These are phyloP conservation scores for Leptatherina wallacei DNA, from an alignment of 2,797 vertebrate species.

Conservation along the genomic window DNA sequence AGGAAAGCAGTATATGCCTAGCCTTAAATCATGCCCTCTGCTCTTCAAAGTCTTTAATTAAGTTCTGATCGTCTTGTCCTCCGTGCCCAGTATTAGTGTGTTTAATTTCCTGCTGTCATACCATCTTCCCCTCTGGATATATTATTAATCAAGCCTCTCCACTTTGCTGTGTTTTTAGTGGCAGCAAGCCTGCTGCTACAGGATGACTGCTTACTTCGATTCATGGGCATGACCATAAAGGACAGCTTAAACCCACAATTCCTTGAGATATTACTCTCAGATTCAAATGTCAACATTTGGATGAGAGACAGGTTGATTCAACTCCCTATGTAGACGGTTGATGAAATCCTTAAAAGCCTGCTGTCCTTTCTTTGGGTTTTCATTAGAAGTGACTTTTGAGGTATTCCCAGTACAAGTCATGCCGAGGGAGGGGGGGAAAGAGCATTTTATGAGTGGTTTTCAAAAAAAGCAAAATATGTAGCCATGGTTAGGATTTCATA, in stretches of 20 bases:
- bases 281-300: constrained; percentile 80
- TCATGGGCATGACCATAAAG: constrained; percentile 66
- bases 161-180: constrained; percentile 65
- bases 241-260: constrained; percentile 71
- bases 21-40: constrained; percentile 76
- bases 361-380: constrained; percentile 52
- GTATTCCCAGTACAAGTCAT: constrained; percentile 40
- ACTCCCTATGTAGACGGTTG: constrained; percentile 45
- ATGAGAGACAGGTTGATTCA: constrained; percentile 59
- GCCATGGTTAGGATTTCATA: constrained; percentile 17
- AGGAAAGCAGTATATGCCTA: constrained; percentile 73
- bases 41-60: constrained; percentile 84
- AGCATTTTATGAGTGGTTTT: not conserved
- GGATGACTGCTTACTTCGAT: constrained; percentile 69
- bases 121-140: constrained; percentile 78
- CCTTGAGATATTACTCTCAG: constrained; percentile 70
- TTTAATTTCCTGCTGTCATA: constrained; percentile 86
- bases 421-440: not conserved
- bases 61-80: constrained; percentile 78
- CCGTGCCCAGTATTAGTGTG: constrained; percentile 77
- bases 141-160: constrained; percentile 83
- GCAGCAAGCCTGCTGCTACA: constrained; percentile 45
- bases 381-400: constrained; percentile 41
- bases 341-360: constrained; percentile 48
- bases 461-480: constrained; percentile 28